Conservation (phyloP, 2,113 vertebrate genomes). For the Ceyx cyanopectus region DNA sequence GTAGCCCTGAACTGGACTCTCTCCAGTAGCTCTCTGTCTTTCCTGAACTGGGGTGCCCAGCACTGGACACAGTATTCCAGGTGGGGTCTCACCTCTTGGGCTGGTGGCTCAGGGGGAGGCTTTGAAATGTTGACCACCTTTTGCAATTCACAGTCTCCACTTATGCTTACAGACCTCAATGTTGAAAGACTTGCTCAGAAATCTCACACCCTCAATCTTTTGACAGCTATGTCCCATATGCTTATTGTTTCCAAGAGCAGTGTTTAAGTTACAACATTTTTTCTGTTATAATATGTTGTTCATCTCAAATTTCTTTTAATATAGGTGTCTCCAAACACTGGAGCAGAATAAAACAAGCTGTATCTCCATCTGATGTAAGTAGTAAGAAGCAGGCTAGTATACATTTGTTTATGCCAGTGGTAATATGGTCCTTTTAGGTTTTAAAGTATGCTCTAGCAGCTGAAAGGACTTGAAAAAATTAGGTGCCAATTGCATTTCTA, state of each 20-base stretch:
- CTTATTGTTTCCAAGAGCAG: background rate
- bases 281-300: background rate
- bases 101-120: background rate
- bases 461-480: background rate
- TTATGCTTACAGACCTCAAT: background rate
- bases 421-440: background rate
- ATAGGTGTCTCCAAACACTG: background rate
- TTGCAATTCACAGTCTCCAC: background rate
- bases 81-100: background rate
- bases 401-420: background rate
- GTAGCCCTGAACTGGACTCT: too few species aligned
- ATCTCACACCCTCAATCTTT: background rate
- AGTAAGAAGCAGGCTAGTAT: background rate
- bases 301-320: background rate
- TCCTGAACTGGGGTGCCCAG: too few species aligned
- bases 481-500: background rate
- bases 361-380: background rate
- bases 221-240: background rate
- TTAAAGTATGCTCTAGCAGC: background rate
- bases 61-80: too few species aligned
- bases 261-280: background rate
- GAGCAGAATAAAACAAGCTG: background rate
- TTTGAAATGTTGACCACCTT: background rate
- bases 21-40: too few species aligned
- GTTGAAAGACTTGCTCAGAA: background rate